These are phyloP conservation scores for Euzetes globulus DNA, from an alignment of 2,888 invertebrate species.

Conservation along the genomic window DNA sequence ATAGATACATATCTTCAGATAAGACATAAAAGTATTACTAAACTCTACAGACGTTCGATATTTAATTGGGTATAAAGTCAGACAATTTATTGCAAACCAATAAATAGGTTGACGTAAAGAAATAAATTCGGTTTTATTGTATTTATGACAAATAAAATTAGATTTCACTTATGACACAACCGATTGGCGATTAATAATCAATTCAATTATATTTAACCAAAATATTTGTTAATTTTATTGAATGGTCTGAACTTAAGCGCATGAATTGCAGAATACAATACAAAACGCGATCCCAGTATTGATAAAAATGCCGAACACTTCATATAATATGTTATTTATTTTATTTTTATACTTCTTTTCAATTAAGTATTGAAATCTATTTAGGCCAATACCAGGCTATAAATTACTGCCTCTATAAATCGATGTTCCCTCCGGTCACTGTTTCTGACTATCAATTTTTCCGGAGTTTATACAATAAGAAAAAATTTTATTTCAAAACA, in stretches of 20 bases:
- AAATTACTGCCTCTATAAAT: not conserved
- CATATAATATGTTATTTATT: not conserved
- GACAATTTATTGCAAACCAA: not conserved
- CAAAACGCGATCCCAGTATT: not conserved
- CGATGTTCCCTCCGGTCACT: not conserved
- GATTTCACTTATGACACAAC: not conserved
- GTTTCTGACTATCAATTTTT: not conserved
- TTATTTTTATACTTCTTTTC: not conserved
- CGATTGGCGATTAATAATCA: not conserved
- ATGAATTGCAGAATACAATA: conserved; percentile 11
- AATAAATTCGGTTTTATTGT: not conserved
- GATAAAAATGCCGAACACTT: not conserved
- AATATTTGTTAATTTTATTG: not conserved
- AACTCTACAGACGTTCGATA: not conserved
- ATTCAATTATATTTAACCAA: not conserved
- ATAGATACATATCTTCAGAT: not conserved
- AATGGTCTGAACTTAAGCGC: conserved; percentile 1
- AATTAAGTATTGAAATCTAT: not conserved
- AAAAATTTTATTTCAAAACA: not conserved
- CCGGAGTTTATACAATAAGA: not conserved
- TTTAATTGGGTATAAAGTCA: not conserved
- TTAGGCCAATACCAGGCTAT: conserved; percentile 17
- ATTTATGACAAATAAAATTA: conserved; percentile 6
- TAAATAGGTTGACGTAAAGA: conserved; percentile 1
- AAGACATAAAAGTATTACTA: not conserved